A percentile compares a stretch with the other conserved stretches of the same genome.
Conservation (phyloP, 2,113 vertebrate species). For the Urocolius indicus region DNA sequence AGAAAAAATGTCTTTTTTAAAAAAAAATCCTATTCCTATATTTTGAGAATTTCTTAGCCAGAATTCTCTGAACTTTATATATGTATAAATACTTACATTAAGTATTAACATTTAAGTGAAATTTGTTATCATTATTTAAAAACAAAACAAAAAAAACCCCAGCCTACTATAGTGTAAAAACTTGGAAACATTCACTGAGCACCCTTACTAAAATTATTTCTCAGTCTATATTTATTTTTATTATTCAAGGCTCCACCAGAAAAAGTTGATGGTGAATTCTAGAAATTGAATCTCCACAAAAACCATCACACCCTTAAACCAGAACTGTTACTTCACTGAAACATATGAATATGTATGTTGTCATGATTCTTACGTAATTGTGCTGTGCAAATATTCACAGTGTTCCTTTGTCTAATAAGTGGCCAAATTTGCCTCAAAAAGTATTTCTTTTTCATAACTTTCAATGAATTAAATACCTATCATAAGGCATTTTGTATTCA, state of each 20-base stretch:
- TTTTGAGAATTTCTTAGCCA: neutral
- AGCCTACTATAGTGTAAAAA: neutral
- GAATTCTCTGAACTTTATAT: neutral
- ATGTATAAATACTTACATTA: neutral
- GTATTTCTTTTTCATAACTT: neutral
- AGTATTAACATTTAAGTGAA: neutral
- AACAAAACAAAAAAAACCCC: neutral
- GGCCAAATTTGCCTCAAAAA: neutral
- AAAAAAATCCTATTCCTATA: neutral
- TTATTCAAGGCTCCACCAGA: neutral
- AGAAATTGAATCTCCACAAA: neutral
- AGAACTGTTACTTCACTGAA: neutral
- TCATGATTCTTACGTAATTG: neutral
- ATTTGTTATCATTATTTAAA: neutral
- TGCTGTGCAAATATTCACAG: too few species aligned
- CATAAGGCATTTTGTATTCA: neutral
- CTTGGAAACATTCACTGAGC: neutral
- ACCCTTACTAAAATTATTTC: neutral
- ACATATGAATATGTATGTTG: neutral
- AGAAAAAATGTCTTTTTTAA: neutral
- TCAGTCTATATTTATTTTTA: neutral
- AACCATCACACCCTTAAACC: neutral
- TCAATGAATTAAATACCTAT: neutral
- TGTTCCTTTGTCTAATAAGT: neutral
- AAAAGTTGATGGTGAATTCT: neutral